A percentile compares a stretch with the other conserved stretches of the same genome.
phyloP scores from a whole-genome alignment of 2,888 invertebrate genomes.

The Megalurothrips usitatus region DNA sequence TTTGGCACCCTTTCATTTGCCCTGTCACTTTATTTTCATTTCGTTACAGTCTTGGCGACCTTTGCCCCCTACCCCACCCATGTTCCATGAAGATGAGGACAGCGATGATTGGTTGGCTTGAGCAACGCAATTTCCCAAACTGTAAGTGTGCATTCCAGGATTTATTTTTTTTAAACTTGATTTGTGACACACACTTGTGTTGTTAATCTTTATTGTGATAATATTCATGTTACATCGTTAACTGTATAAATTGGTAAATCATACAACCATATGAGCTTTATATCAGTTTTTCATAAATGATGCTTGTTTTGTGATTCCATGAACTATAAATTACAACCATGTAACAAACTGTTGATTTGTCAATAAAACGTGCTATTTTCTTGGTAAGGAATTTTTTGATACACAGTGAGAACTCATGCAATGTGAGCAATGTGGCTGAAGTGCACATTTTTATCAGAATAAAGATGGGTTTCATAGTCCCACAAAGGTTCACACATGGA shows the following conservation, averaged over 20 bases:
- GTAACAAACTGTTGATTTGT: background rate
- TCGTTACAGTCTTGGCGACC: background rate
- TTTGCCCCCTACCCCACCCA: background rate
- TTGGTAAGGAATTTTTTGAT: background rate
- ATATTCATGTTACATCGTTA: slow-evolving; percentile 9
- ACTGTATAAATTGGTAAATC: background rate
- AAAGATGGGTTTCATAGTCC: background rate
- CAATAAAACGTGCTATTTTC: background rate
- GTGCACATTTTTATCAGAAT: slow-evolving; percentile 8
- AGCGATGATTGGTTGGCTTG: background rate
- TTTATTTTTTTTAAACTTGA: background rate
- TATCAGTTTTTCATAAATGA: no score
- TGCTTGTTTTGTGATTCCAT: background rate
- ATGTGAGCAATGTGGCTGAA: background rate
- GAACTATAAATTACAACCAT: background rate
- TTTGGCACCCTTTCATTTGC: no score
- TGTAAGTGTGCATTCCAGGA: background rate
- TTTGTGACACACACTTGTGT: background rate
- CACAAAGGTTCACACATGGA: background rate
- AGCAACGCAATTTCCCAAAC: background rate
- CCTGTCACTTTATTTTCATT: background rate
- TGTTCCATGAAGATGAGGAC: slow-evolving; percentile 2
- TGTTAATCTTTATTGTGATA: slow-evolving; percentile 25
- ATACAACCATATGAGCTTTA: background rate
- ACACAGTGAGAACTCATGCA: background rate